Conservation (phyloP, 92 coral and sea anemone species). For the Zoanthus sociatus region DNA sequence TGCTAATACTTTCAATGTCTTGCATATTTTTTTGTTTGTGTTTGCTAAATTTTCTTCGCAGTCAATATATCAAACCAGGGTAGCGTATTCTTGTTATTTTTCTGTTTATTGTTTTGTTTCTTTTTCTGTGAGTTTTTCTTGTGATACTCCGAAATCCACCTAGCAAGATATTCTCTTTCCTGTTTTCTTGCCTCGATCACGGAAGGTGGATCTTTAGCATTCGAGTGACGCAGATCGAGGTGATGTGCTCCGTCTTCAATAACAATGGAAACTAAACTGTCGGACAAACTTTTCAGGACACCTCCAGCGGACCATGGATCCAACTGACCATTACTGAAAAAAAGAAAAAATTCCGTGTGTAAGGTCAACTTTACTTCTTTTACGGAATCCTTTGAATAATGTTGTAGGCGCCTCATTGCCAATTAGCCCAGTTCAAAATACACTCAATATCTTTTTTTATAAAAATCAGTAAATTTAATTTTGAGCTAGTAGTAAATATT, state of each 20-base stretch:
- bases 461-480: too few relatives aligned
- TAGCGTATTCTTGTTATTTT: not conserved
- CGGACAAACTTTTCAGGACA: conserved; percentile 79
- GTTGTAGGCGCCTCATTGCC: too few relatives aligned
- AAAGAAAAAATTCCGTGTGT: too few relatives aligned
- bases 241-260: conserved; percentile 98
- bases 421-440: too few relatives aligned
- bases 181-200: conserved; percentile 83
- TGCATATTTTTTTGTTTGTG: too few relatives aligned
- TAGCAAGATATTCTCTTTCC: conserved; percentile 76
- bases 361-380: too few relatives aligned
- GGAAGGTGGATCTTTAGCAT: conserved; percentile 86
- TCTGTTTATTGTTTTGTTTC: not conserved
- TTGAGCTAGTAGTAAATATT: too few relatives aligned
- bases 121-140: conserved; percentile 17
- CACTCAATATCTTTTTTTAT: too few relatives aligned
- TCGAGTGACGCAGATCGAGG: conserved; percentile 91
- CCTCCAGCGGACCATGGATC: conserved; percentile 99
- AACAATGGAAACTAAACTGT: conserved; percentile 87
- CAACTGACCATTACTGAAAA: conserved; percentile 80
- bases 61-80: conserved; percentile 15
- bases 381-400: too few relatives aligned
- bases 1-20: too few relatives aligned
- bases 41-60: not conserved
- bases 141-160: conserved; percentile 79